Conservation (phyloP, 2,888 invertebrate genomes). For the Polyploca ridens region DNA sequence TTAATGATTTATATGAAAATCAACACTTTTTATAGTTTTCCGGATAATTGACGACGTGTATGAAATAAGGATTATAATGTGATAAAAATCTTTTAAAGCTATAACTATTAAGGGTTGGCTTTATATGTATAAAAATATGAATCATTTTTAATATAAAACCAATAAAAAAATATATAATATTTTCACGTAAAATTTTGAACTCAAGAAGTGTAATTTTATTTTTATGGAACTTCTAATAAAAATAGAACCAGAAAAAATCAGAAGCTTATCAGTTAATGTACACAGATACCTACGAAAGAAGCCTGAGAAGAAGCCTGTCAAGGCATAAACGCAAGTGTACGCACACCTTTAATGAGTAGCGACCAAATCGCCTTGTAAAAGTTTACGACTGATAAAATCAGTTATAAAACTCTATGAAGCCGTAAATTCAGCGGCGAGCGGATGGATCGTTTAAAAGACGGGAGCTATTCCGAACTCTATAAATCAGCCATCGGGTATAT, state of each 20-base stretch:
- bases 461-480: constrained; percentile 74
- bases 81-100: not conserved
- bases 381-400: constrained; percentile 81
- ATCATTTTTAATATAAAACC: too few species aligned
- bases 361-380: constrained; percentile 72
- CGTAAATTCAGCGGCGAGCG: constrained; percentile 71
- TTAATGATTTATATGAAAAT: constrained; percentile 62
- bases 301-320: not conserved
- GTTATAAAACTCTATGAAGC: constrained; percentile 79
- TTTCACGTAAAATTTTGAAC: too few species aligned
- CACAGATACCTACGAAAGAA: too few species aligned
- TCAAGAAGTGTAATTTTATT: too few species aligned
- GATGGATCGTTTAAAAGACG: constrained; percentile 68
- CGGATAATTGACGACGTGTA: constrained; percentile 11
- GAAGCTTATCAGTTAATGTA: too few species aligned
- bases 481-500: constrained; percentile 72
- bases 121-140: too few species aligned
- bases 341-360: constrained; percentile 62
- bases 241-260: too few species aligned
- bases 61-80: not conserved
- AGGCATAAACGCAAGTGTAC: constrained; percentile 22
- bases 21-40: constrained; percentile 38
- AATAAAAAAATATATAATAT: too few species aligned
- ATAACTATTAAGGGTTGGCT: too few species aligned
- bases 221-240: too few species aligned